phyloP scores from a whole-genome alignment of 2,888 invertebrate genomes.

The Polyommatus iphigenia region DNA sequence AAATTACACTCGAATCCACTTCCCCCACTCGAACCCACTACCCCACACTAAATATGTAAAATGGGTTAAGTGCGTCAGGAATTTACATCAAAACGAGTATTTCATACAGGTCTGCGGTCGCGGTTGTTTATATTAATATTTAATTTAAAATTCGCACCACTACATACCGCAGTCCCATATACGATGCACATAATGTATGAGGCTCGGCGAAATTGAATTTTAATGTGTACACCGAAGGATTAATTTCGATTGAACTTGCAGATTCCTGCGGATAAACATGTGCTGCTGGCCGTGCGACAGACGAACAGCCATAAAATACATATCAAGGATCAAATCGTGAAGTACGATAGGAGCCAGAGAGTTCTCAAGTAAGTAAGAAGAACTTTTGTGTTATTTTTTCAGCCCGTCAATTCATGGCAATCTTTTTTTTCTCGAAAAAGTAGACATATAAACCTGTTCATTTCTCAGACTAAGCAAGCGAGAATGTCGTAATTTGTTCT shows the following conservation, averaged over 20 bases:
- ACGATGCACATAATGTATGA: slow-evolving; percentile 61
- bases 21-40: slow-evolving; percentile 11
- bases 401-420: background rate
- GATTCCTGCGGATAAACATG: slow-evolving; percentile 86
- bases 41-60: slow-evolving; percentile 33
- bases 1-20: background rate
- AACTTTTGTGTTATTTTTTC: background rate
- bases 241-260: slow-evolving; percentile 50
- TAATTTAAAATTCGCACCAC: slow-evolving; percentile 69
- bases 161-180: slow-evolving; percentile 55
- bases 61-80: slow-evolving; percentile 44
- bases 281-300: slow-evolving; percentile 87
- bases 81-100: slow-evolving; percentile 44
- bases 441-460: no score
- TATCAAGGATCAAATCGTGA: slow-evolving; percentile 88
- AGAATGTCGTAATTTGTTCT: no score
- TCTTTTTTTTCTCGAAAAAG: background rate
- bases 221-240: slow-evolving; percentile 34
- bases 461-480: no score
- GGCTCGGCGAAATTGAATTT: slow-evolving; percentile 34
- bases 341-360: slow-evolving; percentile 87
- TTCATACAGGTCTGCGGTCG: slow-evolving; percentile 48
- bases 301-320: slow-evolving; percentile 88
- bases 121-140: slow-evolving; percentile 65
- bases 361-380: slow-evolving; percentile 83